phyloP scores from a whole-genome alignment of 1,140 invertebrate species.

The Cardiocondyla obscurior region DNA sequence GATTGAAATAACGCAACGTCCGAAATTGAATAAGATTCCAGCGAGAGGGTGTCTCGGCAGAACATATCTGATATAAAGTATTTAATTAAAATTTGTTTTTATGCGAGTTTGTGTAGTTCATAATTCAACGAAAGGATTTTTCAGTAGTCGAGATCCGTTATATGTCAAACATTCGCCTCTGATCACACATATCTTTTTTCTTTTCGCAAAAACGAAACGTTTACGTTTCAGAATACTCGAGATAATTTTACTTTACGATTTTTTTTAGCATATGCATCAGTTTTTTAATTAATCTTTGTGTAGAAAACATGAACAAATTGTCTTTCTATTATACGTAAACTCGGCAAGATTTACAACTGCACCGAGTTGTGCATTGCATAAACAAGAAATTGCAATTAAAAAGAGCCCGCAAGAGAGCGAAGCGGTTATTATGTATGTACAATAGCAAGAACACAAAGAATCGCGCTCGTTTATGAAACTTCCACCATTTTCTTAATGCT shows the following conservation, averaged over 20 bases:
- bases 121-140: slow-evolving; percentile 8
- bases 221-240: not conserved
- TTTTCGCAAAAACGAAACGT: not conserved
- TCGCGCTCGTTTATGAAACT: slow-evolving; percentile 11
- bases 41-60: not conserved
- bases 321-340: not conserved
- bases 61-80: slow-evolving; percentile 2
- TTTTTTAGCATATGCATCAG: not conserved
- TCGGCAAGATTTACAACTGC: not conserved
- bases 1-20: not conserved
- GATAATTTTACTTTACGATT: not conserved
- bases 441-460: slow-evolving; percentile 21
- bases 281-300: not conserved
- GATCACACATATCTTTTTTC: not conserved
- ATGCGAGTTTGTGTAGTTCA: not conserved
- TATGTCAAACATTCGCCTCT: not conserved
- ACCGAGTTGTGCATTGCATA: not conserved
- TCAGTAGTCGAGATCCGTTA: not conserved
- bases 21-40: not conserved
- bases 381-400: slow-evolving; percentile 46
- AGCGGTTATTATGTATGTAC: not conserved
- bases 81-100: slow-evolving; percentile 9
- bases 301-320: not conserved
- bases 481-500: slow-evolving; percentile 23
- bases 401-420: not conserved